These are phyloP conservation scores for Dilophus febrilis DNA, from an alignment of 2,888 invertebrate genomes.

Conservation along the genomic window DNA sequence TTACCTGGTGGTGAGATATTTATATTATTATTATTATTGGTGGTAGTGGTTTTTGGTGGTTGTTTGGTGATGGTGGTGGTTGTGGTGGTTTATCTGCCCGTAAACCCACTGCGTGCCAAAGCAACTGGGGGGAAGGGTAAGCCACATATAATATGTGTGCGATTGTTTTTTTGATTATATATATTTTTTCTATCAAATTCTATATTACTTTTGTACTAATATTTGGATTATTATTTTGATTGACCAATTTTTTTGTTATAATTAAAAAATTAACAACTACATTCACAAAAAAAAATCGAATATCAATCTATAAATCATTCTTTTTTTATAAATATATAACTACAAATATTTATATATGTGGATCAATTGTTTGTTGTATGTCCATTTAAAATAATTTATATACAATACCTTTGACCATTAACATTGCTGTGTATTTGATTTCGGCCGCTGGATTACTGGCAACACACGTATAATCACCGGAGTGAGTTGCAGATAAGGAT, in stretches of 20 bases:
- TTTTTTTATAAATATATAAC: too few relatives aligned
- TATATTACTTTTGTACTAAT: too few relatives aligned
- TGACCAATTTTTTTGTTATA: too few relatives aligned
- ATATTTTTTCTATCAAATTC: too few relatives aligned
- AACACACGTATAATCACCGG: constrained; percentile 62
- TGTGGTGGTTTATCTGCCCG: constrained; percentile 32
- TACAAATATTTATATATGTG: too few relatives aligned
- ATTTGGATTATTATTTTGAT: too few relatives aligned
- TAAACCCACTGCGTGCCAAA: constrained; percentile 50
- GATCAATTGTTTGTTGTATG: too few relatives aligned
- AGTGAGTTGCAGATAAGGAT: constrained; percentile 54
- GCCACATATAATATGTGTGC: constrained; percentile 12
- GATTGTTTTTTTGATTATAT: too few relatives aligned
- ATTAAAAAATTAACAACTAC: too few relatives aligned
- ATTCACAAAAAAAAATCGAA: too few relatives aligned
- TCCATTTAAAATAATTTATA: too few relatives aligned
- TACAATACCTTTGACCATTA: constrained; percentile 66
- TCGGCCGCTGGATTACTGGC: constrained; percentile 63
- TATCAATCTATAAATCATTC: constrained; percentile 5
- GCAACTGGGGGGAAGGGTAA: constrained; percentile 28
- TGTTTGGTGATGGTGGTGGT: not conserved
- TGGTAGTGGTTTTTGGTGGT: not conserved
- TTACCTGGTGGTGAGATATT: not conserved
- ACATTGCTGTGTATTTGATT: constrained; percentile 61
- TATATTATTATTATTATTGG: not conserved